phyloP scores from a whole-genome alignment of 2,888 invertebrate genomes.

The Muscina levida region DNA sequence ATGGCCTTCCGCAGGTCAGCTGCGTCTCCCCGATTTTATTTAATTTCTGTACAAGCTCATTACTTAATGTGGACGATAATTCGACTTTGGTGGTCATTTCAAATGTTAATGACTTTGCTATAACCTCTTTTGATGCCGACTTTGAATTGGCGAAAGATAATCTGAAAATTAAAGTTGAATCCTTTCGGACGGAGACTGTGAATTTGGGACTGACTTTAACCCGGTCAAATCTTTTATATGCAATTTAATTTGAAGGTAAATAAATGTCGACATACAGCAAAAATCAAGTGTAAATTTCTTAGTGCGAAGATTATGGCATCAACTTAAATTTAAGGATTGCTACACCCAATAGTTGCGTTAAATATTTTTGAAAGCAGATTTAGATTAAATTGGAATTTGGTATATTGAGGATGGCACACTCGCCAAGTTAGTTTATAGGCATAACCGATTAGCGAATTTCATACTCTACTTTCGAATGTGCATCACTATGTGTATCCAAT shows the following conservation, averaged over 20 bases:
- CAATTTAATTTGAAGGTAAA: neutral
- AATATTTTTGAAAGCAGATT: too few species aligned
- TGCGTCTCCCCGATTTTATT: constrained; percentile 23
- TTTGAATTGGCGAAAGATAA: neutral
- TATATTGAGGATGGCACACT: too few species aligned
- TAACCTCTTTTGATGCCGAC: neutral
- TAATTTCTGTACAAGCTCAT: constrained; percentile 4
- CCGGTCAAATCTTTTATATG: neutral
- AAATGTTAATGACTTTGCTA: constrained; percentile 29
- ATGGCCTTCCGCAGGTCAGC: constrained; percentile 40
- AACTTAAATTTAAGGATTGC: too few species aligned
- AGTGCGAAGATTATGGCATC: too few species aligned
- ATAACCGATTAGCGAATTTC: too few species aligned
- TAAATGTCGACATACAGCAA: neutral
- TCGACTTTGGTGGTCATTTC: neutral
- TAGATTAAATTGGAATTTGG: too few species aligned
- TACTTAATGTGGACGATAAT: constrained; percentile 11
- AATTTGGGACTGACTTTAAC: neutral
- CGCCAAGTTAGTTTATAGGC: too few species aligned
- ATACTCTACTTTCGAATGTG: too few species aligned
- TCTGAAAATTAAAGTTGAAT: neutral
- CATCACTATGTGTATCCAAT: too few species aligned
- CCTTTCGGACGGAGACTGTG: neutral
- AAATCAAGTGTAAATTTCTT: neutral
- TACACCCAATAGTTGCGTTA: too few species aligned